These are phyloP conservation scores for Euura saliciscinereae DNA, from an alignment of 1,140 invertebrate species.

Conservation along the genomic window DNA sequence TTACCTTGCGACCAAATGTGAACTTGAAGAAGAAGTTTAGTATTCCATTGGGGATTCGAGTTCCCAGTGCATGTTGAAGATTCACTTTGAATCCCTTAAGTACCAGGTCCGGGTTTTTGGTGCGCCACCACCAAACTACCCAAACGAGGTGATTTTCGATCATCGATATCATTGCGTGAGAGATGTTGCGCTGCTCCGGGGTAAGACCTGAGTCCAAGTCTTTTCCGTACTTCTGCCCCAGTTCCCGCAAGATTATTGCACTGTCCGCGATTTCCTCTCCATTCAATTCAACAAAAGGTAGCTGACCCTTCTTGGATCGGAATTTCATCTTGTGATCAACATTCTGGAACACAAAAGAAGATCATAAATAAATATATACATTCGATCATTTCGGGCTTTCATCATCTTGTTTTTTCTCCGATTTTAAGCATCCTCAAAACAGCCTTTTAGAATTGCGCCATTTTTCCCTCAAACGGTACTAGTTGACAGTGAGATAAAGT, in stretches of 20 bases:
- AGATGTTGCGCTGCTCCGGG: slow-evolving; percentile 82
- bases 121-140: slow-evolving; percentile 87
- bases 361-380: slow-evolving; percentile 12
- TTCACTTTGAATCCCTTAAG: slow-evolving; percentile 90
- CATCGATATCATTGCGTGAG: slow-evolving; percentile 94
- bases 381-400: background rate
- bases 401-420: too few species aligned
- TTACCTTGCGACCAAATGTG: slow-evolving; percentile 84
- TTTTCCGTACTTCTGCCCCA: slow-evolving; percentile 80
- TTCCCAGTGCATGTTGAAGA: slow-evolving; percentile 84
- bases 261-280: slow-evolving; percentile 93
- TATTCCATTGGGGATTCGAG: slow-evolving; percentile 84
- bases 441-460: background rate
- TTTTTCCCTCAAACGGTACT: too few species aligned
- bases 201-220: slow-evolving; percentile 82
- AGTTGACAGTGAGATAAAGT: too few species aligned
- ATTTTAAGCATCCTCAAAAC: too few species aligned
- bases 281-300: slow-evolving; percentile 93
- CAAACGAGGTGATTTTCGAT: slow-evolving; percentile 92
- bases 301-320: slow-evolving; percentile 89
- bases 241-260: slow-evolving; percentile 84
- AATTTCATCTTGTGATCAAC: slow-evolving; percentile 93
- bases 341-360: slow-evolving; percentile 72
- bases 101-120: slow-evolving; percentile 83
- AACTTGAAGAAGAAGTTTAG: slow-evolving; percentile 91